Base-by-base conservation (phyloP, 2,888 invertebrate species). In the Platerodrilus igneus region DNA sequence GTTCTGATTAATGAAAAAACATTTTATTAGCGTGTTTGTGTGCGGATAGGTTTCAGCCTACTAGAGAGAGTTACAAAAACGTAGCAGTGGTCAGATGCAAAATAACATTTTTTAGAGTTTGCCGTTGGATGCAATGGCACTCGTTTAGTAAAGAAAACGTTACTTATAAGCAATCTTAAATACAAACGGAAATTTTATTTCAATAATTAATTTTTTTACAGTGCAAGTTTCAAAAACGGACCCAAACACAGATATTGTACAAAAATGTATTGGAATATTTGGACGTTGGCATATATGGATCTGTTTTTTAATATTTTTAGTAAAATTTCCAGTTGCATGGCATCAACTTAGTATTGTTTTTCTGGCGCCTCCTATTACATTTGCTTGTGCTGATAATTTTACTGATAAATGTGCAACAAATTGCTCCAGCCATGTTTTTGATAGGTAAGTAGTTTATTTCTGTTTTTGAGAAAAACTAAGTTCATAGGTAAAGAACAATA, bases 321-420 rank as follows among this genome's bases (percentile, higher is more conserved):
- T 81, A 35, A 86, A 86, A 65, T 83, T 86, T 57, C 85, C 86
- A 0, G 81, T 84, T 1, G 86, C 85, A 0, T 87, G 86, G 85
- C 85, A 86, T 59, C 85, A 86, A 56, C 73, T 86, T 62, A 83
- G 79, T 46, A 84, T 86, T 45, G 81, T 86, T 41, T 86, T 87
- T 58, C 73, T 86, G 45, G 83, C 85, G 4, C 84, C 86, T 0
- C 78, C 79, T 0, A 75, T 76, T 35, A 67, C 73, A 10, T 78
- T 74, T 54, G 72, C 70, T 11, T 60, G 69, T 53, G 45, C 42
- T 3, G 53, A 64, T 35, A 66, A 63, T 32, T 45, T 59, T 9
- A 75, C 71, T 35, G 74, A 74, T 27, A 73, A 66, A 41, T 83
- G 83, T 55, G 60, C 68, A 1, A 52, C 56, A 1, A 73, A 76